Conservation (phyloP, 2,888 invertebrate genomes). For the Rhaphigaster nebulosa region DNA sequence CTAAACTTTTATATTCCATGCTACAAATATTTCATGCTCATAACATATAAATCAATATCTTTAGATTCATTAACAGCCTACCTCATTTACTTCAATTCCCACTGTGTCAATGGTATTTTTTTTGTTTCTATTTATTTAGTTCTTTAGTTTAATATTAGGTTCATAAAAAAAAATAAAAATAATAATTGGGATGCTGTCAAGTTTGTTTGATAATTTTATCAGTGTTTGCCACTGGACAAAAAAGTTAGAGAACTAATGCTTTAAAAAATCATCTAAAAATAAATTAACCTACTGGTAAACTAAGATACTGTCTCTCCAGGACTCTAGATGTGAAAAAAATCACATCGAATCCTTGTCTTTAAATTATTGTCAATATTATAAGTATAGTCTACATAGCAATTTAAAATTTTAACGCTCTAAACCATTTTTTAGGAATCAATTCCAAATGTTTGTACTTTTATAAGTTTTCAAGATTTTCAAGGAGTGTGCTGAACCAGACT, state of each 20-base stretch:
- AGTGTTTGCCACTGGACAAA: too few species aligned
- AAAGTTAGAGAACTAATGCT: background rate
- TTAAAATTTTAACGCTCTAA: background rate
- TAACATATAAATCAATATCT: too few species aligned
- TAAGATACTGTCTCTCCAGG: background rate
- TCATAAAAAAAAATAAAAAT: too few species aligned
- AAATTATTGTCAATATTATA: background rate
- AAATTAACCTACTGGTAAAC: background rate
- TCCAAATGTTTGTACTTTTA: constrained; percentile 51
- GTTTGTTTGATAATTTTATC: too few species aligned
- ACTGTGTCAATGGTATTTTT: too few species aligned
- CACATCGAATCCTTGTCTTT: background rate
- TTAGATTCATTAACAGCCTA: too few species aligned
- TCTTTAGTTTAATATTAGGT: too few species aligned
- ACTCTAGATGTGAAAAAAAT: background rate
- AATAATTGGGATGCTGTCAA: too few species aligned
- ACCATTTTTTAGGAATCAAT: background rate
- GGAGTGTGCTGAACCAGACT: constrained; percentile 5
- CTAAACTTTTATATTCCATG: too few species aligned
- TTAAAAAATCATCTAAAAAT: background rate
- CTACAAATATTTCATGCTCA: too few species aligned
- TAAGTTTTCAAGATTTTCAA: constrained; percentile 53
- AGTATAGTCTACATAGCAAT: background rate
- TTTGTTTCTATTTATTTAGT: too few species aligned
- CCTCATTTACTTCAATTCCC: too few species aligned